phyloP scores from a whole-genome alignment of 2,797 vertebrate species.

The Poeciliopsis gracilis region DNA sequence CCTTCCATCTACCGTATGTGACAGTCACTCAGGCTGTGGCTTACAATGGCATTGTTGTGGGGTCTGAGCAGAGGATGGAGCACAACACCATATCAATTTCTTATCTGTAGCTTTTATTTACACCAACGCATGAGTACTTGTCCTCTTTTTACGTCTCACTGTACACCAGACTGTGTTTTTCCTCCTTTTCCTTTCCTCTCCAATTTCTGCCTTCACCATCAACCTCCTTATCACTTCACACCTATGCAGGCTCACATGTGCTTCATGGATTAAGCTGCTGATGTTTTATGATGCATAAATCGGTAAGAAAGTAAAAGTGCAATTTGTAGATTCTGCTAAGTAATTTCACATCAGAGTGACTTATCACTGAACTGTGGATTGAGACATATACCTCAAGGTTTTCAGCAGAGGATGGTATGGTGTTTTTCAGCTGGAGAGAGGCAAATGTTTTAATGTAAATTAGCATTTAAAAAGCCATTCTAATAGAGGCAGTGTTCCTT shows the following conservation, averaged over 20 bases:
- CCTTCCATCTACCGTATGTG: slow-evolving; percentile 53
- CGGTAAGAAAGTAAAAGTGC: slow-evolving; percentile 43
- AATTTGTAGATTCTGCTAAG: slow-evolving; percentile 49
- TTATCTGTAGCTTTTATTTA: slow-evolving; percentile 32
- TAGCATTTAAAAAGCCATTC: slow-evolving; percentile 28
- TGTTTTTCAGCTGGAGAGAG: slow-evolving; percentile 13
- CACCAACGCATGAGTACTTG: slow-evolving; percentile 17
- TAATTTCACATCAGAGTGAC: slow-evolving; percentile 67
- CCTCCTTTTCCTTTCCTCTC: not conserved
- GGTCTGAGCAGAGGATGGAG: slow-evolving; percentile 49
- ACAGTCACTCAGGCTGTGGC: slow-evolving; percentile 49
- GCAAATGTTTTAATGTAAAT: slow-evolving; percentile 12
- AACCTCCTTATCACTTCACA: slow-evolving; percentile 34
- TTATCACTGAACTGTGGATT: slow-evolving; percentile 48
- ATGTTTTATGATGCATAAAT: slow-evolving; percentile 58
- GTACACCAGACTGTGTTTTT: slow-evolving; percentile 1
- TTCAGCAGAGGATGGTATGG: slow-evolving; percentile 5
- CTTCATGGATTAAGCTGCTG: slow-evolving; percentile 42
- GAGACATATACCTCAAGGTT: slow-evolving; percentile 40
- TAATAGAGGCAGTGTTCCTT: not conserved
- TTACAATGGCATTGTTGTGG: slow-evolving; percentile 51
- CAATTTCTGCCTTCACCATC: not conserved
- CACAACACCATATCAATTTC: slow-evolving; percentile 33
- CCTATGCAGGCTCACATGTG: slow-evolving; percentile 39
- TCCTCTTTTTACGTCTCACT: slow-evolving; percentile 39